Evolutionary conservation across 2,113 vertebrate species (phyloP).

Genomic region (Hippoglossus stenolepis): DNA sequence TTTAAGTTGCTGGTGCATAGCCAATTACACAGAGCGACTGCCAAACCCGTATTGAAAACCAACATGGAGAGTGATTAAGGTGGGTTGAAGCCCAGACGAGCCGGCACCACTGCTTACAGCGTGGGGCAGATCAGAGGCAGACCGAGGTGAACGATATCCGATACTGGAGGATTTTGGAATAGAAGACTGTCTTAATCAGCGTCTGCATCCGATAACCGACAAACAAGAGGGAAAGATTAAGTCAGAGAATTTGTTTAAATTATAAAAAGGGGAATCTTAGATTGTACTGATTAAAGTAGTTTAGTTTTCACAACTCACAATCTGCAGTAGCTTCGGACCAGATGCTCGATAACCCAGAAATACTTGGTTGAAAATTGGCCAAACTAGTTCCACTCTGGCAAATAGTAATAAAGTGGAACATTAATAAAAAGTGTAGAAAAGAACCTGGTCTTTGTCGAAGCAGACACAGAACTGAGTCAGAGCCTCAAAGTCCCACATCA

Average conservation of each 20-base stretch:
- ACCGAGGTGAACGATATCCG: conserved; percentile 32
- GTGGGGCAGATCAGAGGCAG: conserved; percentile 41
- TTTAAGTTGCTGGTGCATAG: conserved; percentile 73
- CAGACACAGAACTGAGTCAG: background rate
- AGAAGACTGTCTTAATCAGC: too few relatives aligned
- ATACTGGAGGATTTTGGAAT: too few relatives aligned
- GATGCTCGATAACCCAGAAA: too few relatives aligned
- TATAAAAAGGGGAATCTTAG: too few relatives aligned
- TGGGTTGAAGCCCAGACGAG: conserved; percentile 46
- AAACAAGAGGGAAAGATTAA: too few relatives aligned
- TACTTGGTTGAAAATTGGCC: too few relatives aligned
- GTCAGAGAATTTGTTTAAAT: too few relatives aligned
- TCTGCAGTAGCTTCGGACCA: too few relatives aligned
- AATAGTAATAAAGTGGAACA: background rate
- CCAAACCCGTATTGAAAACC: conserved; percentile 66
- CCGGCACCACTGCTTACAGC: conserved; percentile 34
- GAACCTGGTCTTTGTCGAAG: background rate
- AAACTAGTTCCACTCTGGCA: too few relatives aligned
- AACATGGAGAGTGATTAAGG: conserved; percentile 68
- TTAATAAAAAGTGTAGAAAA: background rate
- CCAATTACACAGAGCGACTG: conserved; percentile 74
- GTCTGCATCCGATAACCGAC: too few relatives aligned
- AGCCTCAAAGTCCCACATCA: conserved; percentile 4
- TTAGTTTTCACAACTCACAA: too few relatives aligned
- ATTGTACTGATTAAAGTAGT: too few relatives aligned